Conservation (phyloP, 2,888 invertebrate genomes). For the Dynastes hyllus region DNA sequence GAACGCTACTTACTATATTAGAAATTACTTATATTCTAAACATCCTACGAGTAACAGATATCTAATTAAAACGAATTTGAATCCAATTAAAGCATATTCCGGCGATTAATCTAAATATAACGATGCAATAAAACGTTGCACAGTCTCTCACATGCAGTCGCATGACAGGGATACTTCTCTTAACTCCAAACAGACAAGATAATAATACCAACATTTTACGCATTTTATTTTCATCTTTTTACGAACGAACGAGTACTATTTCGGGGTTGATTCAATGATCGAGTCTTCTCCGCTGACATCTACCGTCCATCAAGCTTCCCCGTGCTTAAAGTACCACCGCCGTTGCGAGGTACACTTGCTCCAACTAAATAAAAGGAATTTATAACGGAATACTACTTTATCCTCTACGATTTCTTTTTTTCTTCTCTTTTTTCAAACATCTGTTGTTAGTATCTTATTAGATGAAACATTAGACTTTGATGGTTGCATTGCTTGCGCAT, state of each 20-base stretch:
- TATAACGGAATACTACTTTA: constrained; percentile 43
- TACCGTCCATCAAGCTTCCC: constrained; percentile 58
- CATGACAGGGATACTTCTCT: constrained; percentile 29
- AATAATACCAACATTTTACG: constrained; percentile 47
- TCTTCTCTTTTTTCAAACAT: constrained; percentile 39
- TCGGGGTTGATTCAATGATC: constrained; percentile 62
- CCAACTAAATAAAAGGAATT: constrained; percentile 52
- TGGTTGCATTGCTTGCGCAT: constrained; percentile 40
- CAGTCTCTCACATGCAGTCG: constrained; percentile 5
- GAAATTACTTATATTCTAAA: not conserved
- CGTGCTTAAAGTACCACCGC: constrained; percentile 49
- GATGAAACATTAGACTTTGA: constrained; percentile 50
- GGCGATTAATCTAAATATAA: constrained; percentile 44
- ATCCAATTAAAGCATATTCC: constrained; percentile 16
- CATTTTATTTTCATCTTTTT: constrained; percentile 57
- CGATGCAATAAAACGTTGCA: constrained; percentile 38
- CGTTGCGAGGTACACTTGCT: constrained; percentile 47
- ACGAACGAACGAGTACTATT: constrained; percentile 59
- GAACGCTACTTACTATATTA: not conserved
- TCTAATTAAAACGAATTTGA: not conserved
- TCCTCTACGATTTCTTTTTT: constrained; percentile 43
- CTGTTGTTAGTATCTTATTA: constrained; percentile 49
- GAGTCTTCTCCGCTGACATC: constrained; percentile 61
- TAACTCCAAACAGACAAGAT: constrained; percentile 45
- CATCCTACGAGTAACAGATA: not conserved